A percentile compares a stretch with the other conserved stretches of the same genome.
Conservation (phyloP, 2,888 invertebrate species). For the Gortyna flavago region DNA sequence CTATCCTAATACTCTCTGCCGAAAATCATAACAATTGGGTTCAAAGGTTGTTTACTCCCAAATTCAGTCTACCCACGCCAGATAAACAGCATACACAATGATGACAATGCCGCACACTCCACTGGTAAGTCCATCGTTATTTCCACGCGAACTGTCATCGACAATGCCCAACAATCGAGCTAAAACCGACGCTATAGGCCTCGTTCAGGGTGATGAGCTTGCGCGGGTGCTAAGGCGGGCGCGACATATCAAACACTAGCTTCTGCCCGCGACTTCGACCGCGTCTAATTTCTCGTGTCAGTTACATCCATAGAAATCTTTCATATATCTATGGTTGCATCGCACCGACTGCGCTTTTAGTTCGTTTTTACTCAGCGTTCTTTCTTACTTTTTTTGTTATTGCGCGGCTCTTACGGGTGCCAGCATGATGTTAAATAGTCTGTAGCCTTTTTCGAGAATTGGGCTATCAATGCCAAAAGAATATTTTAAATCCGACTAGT, state of each 20-base stretch:
- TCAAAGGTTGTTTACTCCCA: conserved; percentile 19
- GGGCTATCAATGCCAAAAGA: too few relatives aligned
- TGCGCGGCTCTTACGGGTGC: too few relatives aligned
- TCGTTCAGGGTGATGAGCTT: background rate
- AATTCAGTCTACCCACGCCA: conserved; percentile 8
- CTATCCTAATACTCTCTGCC: background rate
- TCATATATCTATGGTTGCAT: too few relatives aligned
- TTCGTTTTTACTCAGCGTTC: background rate
- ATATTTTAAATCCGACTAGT: too few relatives aligned
- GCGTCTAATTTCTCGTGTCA: background rate
- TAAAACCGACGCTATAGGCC: conserved; percentile 17
- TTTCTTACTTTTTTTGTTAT: too few relatives aligned
- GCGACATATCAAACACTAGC: background rate
- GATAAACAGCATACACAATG: conserved; percentile 49
- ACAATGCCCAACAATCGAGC: conserved; percentile 50
- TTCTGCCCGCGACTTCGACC: too few relatives aligned
- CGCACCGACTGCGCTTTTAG: background rate
- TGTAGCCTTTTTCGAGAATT: too few relatives aligned
- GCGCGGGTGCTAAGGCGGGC: background rate
- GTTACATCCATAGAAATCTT: too few relatives aligned
- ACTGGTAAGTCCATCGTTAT: conserved; percentile 43
- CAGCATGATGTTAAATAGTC: too few relatives aligned
- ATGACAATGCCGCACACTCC: conserved; percentile 50
- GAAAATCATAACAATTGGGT: background rate
- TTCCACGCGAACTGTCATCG: conserved; percentile 54